Base-by-base conservation (phyloP, 2,113 vertebrate species). In the Hemicordylus capensis region DNA sequence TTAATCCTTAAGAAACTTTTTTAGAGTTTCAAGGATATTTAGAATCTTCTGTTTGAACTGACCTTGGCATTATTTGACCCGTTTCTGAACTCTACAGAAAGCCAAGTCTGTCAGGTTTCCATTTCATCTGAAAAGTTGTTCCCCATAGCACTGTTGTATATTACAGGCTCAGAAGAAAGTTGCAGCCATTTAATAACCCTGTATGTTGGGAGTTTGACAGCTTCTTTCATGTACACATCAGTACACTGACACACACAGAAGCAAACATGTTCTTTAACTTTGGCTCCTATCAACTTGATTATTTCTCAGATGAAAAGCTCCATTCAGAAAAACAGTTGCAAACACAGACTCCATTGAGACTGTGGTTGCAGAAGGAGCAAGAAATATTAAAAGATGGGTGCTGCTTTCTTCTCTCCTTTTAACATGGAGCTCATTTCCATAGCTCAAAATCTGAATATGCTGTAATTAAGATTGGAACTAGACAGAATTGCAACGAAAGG, bases 11-110 rank as follows among this genome's bases (percentile, higher is more conserved):
- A 34, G 54, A 48, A 80, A 76, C 51, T 31, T 48, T 26, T 59
- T 9, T 44, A 19, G 0, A 28, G 0, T 85, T 54, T 4, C 1
- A 14, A 20, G 19, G 22, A 48, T 64, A 58, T 2, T 34, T 77
- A 58, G 0, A 39, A 28, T 11, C 26, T 76, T 8, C 17, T 67
- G 37, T 48, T 76, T 54, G 4, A 19, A 70, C 9, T 5, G 17
- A 56, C 17, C 6, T 8, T 72, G 20, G 7, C 1, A 2, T 0
- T 3, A 34, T 72, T 69, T 19, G 22, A 0, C 11, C 75, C 63
- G 76, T 76, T 4, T 70, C 1, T 87, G 34, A 84, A 90, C 31
- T 39, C 1, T 44, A 2, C 9, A 72, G 56, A 72, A 78, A 48
- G 34, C 51, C 15, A 19, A 78, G 24, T 7, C 7, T 77, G 42